Evolutionary conservation across 2,888 invertebrate genomes (phyloP).

Genomic region (Tenodera sinensis): DNA sequence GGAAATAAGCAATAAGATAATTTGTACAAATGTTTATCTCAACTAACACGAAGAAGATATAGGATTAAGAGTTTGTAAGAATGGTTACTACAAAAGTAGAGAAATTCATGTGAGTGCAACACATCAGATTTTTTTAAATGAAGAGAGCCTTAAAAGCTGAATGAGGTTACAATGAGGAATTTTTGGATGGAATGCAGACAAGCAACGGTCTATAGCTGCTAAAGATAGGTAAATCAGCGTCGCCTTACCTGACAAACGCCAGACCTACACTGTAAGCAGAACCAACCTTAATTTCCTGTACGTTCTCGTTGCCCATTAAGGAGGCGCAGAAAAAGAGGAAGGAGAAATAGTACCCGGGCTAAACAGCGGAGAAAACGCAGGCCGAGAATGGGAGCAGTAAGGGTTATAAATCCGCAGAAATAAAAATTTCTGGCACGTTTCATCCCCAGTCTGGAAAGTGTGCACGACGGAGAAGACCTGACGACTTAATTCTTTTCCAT

Average conservation of each 20-base stretch:
- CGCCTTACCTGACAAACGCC: not conserved
- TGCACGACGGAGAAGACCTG: not conserved
- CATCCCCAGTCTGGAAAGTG: not conserved
- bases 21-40: too few relatives aligned
- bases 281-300: not conserved
- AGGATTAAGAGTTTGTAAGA: too few relatives aligned
- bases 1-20: too few relatives aligned
- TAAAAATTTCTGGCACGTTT: conserved; percentile 25
- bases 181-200: too few relatives aligned
- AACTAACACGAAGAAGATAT: too few relatives aligned
- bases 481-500: not conserved
- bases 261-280: not conserved
- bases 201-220: too few relatives aligned
- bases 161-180: too few relatives aligned
- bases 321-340: not conserved
- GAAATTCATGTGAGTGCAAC: too few relatives aligned
- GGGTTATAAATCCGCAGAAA: conserved; percentile 21
- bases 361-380: not conserved
- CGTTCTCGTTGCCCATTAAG: not conserved
- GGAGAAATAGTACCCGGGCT: not conserved
- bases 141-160: too few relatives aligned
- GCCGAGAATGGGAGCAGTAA: not conserved
- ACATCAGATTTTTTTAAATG: too few relatives aligned
- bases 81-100: too few relatives aligned
- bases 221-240: not conserved